Evolutionary conservation across 2,797 vertebrate species (phyloP).

Genomic region (Halcyon chelicuti): DNA sequence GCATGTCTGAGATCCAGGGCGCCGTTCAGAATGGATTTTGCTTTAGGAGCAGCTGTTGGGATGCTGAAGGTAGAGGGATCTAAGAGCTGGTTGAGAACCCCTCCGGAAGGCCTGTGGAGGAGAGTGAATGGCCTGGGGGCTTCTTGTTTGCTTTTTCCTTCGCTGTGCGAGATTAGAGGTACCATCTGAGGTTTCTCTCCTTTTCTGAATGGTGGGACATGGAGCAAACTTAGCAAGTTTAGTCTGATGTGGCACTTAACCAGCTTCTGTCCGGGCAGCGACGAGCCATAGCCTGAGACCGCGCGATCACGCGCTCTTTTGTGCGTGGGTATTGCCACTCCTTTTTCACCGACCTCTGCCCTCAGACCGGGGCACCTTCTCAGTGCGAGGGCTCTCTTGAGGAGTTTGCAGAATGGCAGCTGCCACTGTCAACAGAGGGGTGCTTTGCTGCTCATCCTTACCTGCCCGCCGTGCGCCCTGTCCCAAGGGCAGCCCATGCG

Average conservation of each 20-base stretch:
- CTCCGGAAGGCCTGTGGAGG: neutral
- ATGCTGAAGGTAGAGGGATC: neutral
- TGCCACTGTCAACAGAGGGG: neutral
- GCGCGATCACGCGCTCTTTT: neutral
- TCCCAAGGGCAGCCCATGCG: neutral
- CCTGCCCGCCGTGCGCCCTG: neutral
- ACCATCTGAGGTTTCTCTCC: neutral
- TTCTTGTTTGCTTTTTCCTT: neutral
- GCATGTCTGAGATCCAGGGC: neutral
- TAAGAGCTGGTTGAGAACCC: neutral
- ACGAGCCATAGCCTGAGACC: neutral
- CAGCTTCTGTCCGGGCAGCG: neutral
- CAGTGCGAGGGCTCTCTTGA: neutral
- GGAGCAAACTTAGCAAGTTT: neutral
- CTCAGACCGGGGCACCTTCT: neutral
- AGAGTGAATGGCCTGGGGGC: neutral
- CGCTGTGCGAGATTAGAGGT: neutral
- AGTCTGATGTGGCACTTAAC: neutral
- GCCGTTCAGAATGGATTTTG: neutral
- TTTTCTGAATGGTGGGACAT: neutral
- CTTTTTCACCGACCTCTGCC: neutral
- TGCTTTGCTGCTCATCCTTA: too few species aligned
- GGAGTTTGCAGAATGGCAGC: neutral
- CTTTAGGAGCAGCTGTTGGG: neutral
- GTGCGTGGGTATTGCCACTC: neutral